Conservation (phyloP, 2,113 vertebrate species). For the Hipposideros armiger region DNA sequence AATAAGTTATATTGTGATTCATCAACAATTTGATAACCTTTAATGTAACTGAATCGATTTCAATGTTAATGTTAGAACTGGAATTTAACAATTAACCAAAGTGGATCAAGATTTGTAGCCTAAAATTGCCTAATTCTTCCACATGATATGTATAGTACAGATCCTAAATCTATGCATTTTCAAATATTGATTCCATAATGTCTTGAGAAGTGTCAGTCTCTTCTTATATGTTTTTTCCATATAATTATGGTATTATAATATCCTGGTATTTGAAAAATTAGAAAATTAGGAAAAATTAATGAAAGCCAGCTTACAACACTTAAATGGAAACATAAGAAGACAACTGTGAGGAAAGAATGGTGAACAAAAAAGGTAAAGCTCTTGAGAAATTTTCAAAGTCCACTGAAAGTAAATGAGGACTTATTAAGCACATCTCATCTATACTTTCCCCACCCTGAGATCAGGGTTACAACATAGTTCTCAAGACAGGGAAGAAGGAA, state of each 20-base stretch:
- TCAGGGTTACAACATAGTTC: neutral
- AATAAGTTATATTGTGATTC: neutral
- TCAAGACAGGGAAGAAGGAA: neutral
- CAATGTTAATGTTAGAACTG: neutral
- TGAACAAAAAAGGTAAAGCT: neutral
- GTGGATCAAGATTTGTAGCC: neutral
- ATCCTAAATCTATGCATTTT: conserved; percentile 17
- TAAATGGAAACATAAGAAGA: conserved; percentile 37
- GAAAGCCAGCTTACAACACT: conserved; percentile 37
- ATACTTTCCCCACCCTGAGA: neutral
- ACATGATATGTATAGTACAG: neutral
- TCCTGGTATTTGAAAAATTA: conserved; percentile 49
- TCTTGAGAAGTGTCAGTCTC: neutral
- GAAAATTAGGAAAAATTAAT: conserved; percentile 13
- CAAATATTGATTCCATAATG: neutral
- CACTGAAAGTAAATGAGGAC: neutral
- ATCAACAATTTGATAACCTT: neutral
- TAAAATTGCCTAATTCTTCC: neutral
- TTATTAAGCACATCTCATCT: neutral
- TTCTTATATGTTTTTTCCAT: neutral
- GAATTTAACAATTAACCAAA: conserved; percentile 12
- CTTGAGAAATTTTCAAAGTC: conserved; percentile 10
- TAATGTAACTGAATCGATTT: neutral
- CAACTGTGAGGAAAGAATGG: conserved; percentile 13
- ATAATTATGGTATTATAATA: neutral